Conservation (phyloP, 2,113 vertebrate species). For the Neotoma lepida region DNA sequence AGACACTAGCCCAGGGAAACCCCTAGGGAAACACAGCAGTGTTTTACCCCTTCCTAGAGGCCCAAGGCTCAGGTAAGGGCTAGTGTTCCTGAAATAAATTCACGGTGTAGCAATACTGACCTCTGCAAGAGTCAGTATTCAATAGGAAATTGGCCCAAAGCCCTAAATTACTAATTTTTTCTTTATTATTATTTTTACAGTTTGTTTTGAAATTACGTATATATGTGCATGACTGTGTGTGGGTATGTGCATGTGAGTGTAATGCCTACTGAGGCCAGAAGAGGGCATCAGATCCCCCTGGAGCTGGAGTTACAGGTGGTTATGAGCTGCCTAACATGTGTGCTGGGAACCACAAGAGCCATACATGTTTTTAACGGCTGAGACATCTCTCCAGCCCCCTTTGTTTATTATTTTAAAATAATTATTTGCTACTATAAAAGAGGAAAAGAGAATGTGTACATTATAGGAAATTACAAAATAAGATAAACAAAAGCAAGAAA, state of each 20-base stretch:
- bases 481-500: constrained; percentile 18
- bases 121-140: not conserved
- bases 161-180: not conserved
- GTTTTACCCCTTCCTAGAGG: not conserved
- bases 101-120: not conserved
- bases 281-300: not conserved
- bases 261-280: not conserved
- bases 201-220: not conserved
- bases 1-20: not conserved
- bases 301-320: not conserved
- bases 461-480: not conserved
- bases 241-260: not conserved
- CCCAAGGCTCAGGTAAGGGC: not conserved
- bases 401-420: not conserved
- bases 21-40: too few species aligned
- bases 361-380: not conserved
- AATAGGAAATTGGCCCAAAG: not conserved
- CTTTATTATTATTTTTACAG: not conserved
- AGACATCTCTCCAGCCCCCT: not conserved
- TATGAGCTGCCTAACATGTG: not conserved
- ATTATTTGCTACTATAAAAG: not conserved
- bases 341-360: not conserved
- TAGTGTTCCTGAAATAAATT: not conserved
- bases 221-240: not conserved
- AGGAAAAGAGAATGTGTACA: not conserved